These are phyloP conservation scores for Pseudopleuronectes americanus DNA, from an alignment of 2,797 vertebrate genomes.

Conservation along the genomic window DNA sequence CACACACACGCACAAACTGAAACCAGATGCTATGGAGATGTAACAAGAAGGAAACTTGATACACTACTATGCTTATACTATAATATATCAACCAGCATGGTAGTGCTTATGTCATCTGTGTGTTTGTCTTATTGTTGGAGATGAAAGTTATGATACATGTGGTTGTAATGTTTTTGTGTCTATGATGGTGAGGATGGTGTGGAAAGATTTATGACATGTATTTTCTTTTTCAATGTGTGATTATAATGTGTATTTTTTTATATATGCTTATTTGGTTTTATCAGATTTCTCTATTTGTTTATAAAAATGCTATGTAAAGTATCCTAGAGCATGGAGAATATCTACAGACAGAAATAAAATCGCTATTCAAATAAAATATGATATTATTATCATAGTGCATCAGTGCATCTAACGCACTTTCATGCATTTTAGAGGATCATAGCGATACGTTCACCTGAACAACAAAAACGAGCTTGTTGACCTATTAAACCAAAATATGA, in stretches of 20 bases:
- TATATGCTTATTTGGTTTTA: too few species aligned
- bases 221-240: too few species aligned
- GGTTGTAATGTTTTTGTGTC: slow-evolving; percentile 4
- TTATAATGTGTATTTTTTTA: too few species aligned
- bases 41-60: neutral
- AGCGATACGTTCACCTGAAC: neutral
- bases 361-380: too few species aligned
- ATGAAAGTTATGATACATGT: neutral
- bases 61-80: neutral
- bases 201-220: too few species aligned
- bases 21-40: neutral
- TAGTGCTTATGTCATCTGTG: neutral
- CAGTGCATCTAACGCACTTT: neutral
- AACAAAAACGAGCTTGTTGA: neutral
- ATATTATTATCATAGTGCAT: neutral
- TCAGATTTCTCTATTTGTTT: too few species aligned
- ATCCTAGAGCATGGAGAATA: too few species aligned
- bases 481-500: neutral
- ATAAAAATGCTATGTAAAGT: too few species aligned
- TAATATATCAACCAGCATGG: neutral
- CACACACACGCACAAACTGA: too few species aligned
- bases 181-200: neutral
- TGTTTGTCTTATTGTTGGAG: neutral
- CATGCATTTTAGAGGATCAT: too few species aligned
- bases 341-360: too few species aligned